Conservation (phyloP, 2,113 vertebrate species). For the Strix aluco region DNA sequence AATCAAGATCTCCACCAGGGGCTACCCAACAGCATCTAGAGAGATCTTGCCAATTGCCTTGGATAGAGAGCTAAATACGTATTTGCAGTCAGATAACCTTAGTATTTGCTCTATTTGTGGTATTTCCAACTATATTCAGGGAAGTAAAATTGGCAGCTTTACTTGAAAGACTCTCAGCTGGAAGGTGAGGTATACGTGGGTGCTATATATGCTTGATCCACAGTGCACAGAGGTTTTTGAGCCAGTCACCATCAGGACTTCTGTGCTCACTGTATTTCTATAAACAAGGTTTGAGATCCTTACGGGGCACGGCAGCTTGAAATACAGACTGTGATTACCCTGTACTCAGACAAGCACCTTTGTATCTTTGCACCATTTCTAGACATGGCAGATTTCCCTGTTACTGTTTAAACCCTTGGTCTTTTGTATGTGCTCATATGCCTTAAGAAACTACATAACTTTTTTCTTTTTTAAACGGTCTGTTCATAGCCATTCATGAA, state of each 20-base stretch:
- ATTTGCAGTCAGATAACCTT: constrained; percentile 3
- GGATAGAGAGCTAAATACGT: not conserved
- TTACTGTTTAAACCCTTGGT: not conserved
- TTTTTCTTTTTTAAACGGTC: not conserved
- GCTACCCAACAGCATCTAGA: not conserved
- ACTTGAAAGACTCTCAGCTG: not conserved
- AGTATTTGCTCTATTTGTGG: not conserved
- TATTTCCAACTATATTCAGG: not conserved
- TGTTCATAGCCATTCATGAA: not conserved
- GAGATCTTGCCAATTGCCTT: not conserved
- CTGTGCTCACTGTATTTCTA: not conserved
- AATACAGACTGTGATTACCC: not conserved
- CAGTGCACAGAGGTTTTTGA: not conserved
- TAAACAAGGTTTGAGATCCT: not conserved
- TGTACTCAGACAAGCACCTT: not conserved
- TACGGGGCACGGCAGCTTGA: not conserved
- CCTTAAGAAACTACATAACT: not conserved
- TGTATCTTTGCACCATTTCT: not conserved
- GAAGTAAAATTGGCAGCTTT: not conserved
- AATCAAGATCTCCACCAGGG: not conserved
- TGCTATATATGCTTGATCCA: not conserved
- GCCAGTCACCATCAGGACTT: not conserved
- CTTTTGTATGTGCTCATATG: not conserved
- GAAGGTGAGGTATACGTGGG: not conserved
- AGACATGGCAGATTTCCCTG: not conserved